phyloP scores from a whole-genome alignment of 2,888 invertebrate species.

The Caenorhabditis sp. region DNA sequence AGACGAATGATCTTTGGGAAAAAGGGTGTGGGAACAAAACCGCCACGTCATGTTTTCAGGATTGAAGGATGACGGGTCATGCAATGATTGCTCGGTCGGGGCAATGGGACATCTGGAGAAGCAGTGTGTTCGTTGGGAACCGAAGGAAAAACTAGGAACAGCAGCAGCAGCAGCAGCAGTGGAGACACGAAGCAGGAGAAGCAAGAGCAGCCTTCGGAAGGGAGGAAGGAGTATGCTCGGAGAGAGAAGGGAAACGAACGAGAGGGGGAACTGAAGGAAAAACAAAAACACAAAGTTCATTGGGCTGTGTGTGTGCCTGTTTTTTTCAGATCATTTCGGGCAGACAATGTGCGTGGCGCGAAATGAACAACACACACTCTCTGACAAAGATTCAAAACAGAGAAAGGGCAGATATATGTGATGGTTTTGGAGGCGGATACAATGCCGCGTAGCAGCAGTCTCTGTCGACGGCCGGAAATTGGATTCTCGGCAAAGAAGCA shows the following conservation, averaged over 20 bases:
- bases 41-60: background rate
- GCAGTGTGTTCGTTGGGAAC: slow-evolving; percentile 3
- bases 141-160: background rate
- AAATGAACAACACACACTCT: slow-evolving; percentile 31
- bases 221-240: background rate
- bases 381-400: slow-evolving; percentile 20
- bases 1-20: slow-evolving; percentile 2
- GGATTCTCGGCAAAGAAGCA: slow-evolving; percentile 8
- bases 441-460: background rate
- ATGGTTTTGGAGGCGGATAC: slow-evolving; percentile 9
- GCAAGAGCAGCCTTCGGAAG: slow-evolving; percentile 7
- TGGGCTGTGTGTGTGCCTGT: slow-evolving; percentile 22
- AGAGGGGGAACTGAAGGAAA: slow-evolving; percentile 18
- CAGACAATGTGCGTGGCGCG: slow-evolving; percentile 22
- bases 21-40: slow-evolving; percentile 4
- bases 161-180: slow-evolving; percentile 3
- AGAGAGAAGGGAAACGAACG: slow-evolving; percentile 21
- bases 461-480: background rate
- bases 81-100: background rate
- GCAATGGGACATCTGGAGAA: background rate
- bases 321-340: slow-evolving; percentile 52
- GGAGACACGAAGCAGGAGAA: too few species aligned
- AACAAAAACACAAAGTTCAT: slow-evolving; percentile 59
- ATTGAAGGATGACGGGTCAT: background rate
- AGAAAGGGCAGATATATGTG: slow-evolving; percentile 18